phyloP scores from a whole-genome alignment of 2,888 invertebrate genomes.

The Patella caerulea region DNA sequence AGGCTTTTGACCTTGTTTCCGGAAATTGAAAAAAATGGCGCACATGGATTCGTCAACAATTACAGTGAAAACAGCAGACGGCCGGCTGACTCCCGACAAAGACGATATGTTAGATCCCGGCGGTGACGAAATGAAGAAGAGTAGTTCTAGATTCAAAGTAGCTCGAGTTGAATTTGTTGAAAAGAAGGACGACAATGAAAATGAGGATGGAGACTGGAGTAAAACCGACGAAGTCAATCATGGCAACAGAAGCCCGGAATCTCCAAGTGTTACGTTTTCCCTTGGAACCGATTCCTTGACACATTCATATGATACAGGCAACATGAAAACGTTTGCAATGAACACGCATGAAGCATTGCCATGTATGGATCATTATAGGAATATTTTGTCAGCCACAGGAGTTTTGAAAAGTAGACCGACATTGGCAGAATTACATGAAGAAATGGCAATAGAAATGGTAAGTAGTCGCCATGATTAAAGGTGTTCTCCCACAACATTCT shows the following conservation, averaged over 20 bases:
- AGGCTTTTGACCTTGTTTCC: constrained; percentile 4
- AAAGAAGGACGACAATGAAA: constrained; percentile 30
- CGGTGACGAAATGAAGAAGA: constrained; percentile 42
- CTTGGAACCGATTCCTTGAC: constrained; percentile 36
- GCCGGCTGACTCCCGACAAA: not conserved
- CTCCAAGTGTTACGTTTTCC: constrained; percentile 38
- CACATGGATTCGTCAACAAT: constrained; percentile 21
- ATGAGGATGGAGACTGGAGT: constrained; percentile 15
- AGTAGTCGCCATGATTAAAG: not conserved
- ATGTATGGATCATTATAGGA: constrained; percentile 62
- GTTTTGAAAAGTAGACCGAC: constrained; percentile 68
- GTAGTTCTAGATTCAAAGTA: constrained; percentile 58
- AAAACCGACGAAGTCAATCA: constrained; percentile 11
- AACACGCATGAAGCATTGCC: constrained; percentile 63
- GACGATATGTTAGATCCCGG: constrained; percentile 25
- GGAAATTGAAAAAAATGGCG: constrained; percentile 30
- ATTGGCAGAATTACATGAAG: constrained; percentile 71
- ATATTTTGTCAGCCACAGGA: constrained; percentile 60
- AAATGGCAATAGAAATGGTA: constrained; percentile 48
- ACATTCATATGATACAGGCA: constrained; percentile 28
- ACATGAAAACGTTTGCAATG: constrained; percentile 51
- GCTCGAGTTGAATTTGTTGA: constrained; percentile 58
- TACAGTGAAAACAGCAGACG: not conserved
- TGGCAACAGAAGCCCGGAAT: constrained; percentile 31
- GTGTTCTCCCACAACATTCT: too few species aligned